A percentile compares a stretch with the other conserved stretches of the same genome.
These are phyloP conservation scores for Drosophila mettleri DNA, from an alignment of 2,888 invertebrate species.

Conservation along the genomic window DNA sequence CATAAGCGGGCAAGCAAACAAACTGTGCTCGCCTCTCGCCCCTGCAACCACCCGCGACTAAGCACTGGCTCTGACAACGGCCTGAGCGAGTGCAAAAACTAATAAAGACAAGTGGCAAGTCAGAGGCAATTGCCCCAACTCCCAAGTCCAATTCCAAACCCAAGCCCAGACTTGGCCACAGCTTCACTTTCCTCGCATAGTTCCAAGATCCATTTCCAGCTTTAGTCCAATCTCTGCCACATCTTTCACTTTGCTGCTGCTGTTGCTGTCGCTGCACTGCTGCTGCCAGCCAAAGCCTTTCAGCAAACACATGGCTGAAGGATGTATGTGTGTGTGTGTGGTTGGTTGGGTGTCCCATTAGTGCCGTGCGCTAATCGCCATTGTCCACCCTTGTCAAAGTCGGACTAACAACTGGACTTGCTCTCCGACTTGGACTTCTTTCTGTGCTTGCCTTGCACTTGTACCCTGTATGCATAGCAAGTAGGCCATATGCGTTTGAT, in stretches of 20 bases:
- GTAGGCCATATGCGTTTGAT: neutral
- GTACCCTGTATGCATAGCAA: neutral
- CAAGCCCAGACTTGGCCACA: neutral
- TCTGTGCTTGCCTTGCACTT: neutral
- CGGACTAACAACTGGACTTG: conserved; percentile 32
- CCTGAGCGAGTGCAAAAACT: conserved; percentile 64
- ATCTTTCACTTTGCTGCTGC: conserved; percentile 50
- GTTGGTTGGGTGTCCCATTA: conserved; percentile 59
- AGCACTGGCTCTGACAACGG: conserved; percentile 51
- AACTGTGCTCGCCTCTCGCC: conserved; percentile 26
- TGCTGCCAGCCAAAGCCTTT: conserved; percentile 63
- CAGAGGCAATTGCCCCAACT: conserved; percentile 60
- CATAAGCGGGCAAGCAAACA: conserved; percentile 74
- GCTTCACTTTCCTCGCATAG: conserved; percentile 1
- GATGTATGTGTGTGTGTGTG: conserved; percentile 13
- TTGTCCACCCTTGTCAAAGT: conserved; percentile 79
- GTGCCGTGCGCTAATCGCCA: conserved; percentile 78
- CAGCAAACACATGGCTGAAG: conserved; percentile 73
- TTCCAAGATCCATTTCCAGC: conserved; percentile 20
- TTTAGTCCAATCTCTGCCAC: conserved; percentile 48
- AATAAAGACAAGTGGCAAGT: conserved; percentile 81
- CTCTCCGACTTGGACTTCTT: conserved; percentile 23
- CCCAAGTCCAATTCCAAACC: neutral
- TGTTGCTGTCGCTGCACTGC: conserved; percentile 39
- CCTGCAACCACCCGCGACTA: conserved; percentile 1